phyloP scores from a whole-genome alignment of 2,888 invertebrate species.

The Aporophyla nigra region DNA sequence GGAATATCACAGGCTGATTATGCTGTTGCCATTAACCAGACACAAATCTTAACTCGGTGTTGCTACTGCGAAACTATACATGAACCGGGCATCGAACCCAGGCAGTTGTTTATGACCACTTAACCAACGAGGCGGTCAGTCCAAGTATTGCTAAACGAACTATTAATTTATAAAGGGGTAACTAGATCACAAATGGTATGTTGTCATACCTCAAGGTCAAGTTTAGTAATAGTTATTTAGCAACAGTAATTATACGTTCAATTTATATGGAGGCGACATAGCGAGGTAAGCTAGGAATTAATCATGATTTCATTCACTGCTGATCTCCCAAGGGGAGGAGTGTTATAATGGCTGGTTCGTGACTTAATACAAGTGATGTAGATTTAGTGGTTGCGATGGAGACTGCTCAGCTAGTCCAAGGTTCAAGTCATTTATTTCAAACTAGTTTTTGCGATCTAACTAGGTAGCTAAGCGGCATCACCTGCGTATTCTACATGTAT shows the following conservation, averaged over 20 bases:
- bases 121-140: not conserved
- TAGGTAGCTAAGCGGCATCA: no score
- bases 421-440: no score
- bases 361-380: no score
- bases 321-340: not conserved
- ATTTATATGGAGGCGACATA: constrained; percentile 13
- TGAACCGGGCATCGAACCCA: not conserved
- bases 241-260: not conserved
- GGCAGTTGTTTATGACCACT: not conserved
- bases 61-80: no score
- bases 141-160: not conserved
- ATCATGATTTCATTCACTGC: not conserved
- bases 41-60: not conserved
- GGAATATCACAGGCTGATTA: no score
- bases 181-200: constrained; percentile 13
- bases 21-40: not conserved
- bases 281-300: no score
- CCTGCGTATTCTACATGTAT: no score
- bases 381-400: no score
- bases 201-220: constrained; percentile 21
- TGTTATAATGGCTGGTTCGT: not conserved
- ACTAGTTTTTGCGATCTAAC: no score
- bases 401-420: no score
- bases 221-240: constrained; percentile 5
- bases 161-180: not conserved